phyloP scores from a whole-genome alignment of 2,888 invertebrate species.

The Thera obeliscata region DNA sequence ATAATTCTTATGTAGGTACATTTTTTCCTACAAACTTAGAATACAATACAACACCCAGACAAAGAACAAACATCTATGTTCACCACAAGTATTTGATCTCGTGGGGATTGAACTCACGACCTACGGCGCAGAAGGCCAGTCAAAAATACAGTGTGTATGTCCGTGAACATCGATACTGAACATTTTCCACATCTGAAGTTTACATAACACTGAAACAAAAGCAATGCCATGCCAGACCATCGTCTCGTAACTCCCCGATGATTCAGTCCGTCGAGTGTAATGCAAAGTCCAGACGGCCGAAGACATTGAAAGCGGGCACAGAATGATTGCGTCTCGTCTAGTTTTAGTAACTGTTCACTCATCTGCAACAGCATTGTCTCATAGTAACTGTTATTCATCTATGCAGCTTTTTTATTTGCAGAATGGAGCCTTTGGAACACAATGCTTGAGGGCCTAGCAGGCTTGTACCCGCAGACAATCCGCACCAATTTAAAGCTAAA shows the following conservation, averaged over 20 bases:
- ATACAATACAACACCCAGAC: too few relatives aligned
- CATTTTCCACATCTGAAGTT: background rate
- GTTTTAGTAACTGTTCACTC: slow-evolving; percentile 21
- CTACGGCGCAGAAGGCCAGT: too few relatives aligned
- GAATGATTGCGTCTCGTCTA: slow-evolving; percentile 34
- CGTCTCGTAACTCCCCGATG: slow-evolving; percentile 9
- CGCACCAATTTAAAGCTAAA: too few relatives aligned
- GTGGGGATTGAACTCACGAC: too few relatives aligned
- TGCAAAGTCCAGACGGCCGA: slow-evolving; percentile 39
- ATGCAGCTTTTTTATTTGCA: slow-evolving; percentile 21
- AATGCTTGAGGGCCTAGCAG: slow-evolving; percentile 14
- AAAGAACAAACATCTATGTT: too few relatives aligned
- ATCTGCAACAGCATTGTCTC: slow-evolving; percentile 8
- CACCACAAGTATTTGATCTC: too few relatives aligned
- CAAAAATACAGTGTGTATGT: too few relatives aligned
- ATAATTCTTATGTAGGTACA: too few relatives aligned
- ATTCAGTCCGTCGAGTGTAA: slow-evolving; percentile 30
- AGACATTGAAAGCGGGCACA: slow-evolving; percentile 35
- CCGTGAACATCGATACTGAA: too few relatives aligned
- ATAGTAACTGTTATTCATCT: slow-evolving; percentile 16
- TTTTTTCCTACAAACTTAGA: too few relatives aligned
- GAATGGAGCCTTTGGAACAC: slow-evolving; percentile 7
- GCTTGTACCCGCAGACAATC: background rate
- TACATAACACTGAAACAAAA: slow-evolving; percentile 16
- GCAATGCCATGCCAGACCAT: background rate